phyloP scores from a whole-genome alignment of 2,888 invertebrate species.

The Pseudolycoriella hygida region DNA sequence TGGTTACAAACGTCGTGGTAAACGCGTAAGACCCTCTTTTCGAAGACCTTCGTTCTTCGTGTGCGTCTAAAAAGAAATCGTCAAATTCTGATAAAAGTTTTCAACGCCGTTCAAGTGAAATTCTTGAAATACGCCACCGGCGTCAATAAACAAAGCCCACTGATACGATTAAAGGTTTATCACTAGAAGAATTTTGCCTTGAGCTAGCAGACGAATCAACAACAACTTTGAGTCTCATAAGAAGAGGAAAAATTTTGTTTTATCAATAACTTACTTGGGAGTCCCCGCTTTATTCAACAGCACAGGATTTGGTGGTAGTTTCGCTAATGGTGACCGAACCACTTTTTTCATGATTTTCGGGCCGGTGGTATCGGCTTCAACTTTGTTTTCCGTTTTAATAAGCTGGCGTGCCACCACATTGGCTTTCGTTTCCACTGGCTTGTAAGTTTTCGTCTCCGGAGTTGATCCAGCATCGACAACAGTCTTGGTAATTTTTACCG shows the following conservation, averaged over 20 bases:
- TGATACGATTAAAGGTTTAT: no score
- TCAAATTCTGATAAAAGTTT: no score
- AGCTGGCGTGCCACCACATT: neutral
- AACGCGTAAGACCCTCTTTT: no score
- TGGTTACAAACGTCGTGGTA: no score
- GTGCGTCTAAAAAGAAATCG: no score
- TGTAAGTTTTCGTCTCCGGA: neutral
- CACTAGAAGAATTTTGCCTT: no score
- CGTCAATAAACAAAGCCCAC: no score
- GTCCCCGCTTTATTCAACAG: neutral
- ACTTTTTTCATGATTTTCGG: neutral
- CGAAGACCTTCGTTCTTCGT: no score
- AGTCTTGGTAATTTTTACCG: constrained; percentile 29
- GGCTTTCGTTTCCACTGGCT: neutral
- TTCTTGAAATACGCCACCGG: no score
- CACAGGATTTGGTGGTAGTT: neutral
- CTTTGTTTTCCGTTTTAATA: neutral
- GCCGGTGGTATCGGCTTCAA: neutral
- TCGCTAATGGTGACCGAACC: neutral
- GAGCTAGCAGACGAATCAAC: no score
- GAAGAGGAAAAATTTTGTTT: no score
- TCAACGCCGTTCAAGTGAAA: no score
- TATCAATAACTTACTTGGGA: neutral
- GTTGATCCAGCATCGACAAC: constrained; percentile 20
- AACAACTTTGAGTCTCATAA: neutral